Base-by-base conservation (phyloP, 2,113 vertebrate species). In the Corythoichthys haematopterus region DNA sequence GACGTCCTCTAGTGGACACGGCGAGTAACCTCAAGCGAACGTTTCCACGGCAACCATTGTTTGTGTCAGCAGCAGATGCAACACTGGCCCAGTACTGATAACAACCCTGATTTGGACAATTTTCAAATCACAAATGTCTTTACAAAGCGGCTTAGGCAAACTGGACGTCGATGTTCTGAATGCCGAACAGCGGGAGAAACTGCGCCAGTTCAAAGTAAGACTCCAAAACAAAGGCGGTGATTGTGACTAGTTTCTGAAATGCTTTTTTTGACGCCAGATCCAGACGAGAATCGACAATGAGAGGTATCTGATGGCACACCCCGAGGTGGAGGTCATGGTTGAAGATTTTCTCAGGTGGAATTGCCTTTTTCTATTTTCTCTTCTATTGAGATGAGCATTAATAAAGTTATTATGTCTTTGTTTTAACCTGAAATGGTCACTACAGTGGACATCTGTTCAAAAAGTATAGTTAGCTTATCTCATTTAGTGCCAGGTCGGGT, bases 281-380 rank as follows among this genome's bases (percentile, higher is more conserved):
- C 87, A 91, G 75, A 93, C 91, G 1, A 91, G 91, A 80, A 88
- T 93, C 13, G 85, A 87, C 13, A 95, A 95, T 55, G 93, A 95
- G 74, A 84, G 71, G 33, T 96, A 95, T 83, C 70, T 96, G 36
- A 87, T 90, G 57, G 66, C 87, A 0, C 94, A 95, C 68, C 92
- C 85, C 5, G 95, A 95, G 5, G 87, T 94, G 46, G 87, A 91
- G 6, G 20, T 90, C 37, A 70, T 96, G 45, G 48, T 96, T 2
- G 85, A 90, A 1, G 88, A 88, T 64, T 95, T 96, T 69, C 72
- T 94, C 51, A 91, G 94, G 94, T 95, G 48, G 8, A 3, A 60
- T 10, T 8, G 38, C 2, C 40, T 40, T 11, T 1, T 11, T 13
- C 40, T 43, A 2, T 43, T 43, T 8, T 43, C 40, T n/a, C n/a